Evolutionary conservation across 1,140 invertebrate species (phyloP), one percentile per base, ranked within the genome.

Genomic region (Drosophila ironensis): DNA sequence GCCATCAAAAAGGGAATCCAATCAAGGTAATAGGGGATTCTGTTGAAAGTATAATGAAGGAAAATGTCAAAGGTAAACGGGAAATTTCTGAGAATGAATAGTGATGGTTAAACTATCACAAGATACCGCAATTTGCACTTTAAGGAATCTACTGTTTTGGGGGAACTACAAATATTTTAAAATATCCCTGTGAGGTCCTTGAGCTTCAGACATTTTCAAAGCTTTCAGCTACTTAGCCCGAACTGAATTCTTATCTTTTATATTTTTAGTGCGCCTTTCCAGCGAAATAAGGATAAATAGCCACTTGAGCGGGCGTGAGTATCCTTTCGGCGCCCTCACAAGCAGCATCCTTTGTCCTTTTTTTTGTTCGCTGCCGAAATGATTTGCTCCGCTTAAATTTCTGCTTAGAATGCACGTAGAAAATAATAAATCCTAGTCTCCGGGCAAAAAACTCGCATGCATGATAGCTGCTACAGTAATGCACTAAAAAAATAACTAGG

Each of bases 221-320:
- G 59, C 59, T 63, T 63, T 59, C 44, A 30, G 12, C 45, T 69
- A 51, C 66, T 59, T 67, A 68, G 45, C 27, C 14, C 64, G 35
- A 45, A 37, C 14, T 19, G 14, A 40, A 44, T 40, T 68, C 41
- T 45, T 33, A 69, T 46, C 24, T 22, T n/a, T n/a, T n/a, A 47
- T 37, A 63, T 63, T 47, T 63, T 63, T 63, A 63, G 41, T 14
- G 41, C 12, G 59, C 40, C 51, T 64, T 80, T 48, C 37, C 17
- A 53, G 28, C 40, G 45, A 77, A 72, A 72, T 82, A 69, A 64
- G 61, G 56, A 82, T 77, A 77, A 81, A 82, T 82, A 54, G 72
- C 66, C 56, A 67, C 53, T 46, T 57, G 14, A 35, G 24, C 4
- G 41, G 24, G 17, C 33, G 41, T 33, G 25, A 63, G 41, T 46